Conservation (phyloP, 2,113 vertebrate genomes). For the Pundamilia nyererei region DNA sequence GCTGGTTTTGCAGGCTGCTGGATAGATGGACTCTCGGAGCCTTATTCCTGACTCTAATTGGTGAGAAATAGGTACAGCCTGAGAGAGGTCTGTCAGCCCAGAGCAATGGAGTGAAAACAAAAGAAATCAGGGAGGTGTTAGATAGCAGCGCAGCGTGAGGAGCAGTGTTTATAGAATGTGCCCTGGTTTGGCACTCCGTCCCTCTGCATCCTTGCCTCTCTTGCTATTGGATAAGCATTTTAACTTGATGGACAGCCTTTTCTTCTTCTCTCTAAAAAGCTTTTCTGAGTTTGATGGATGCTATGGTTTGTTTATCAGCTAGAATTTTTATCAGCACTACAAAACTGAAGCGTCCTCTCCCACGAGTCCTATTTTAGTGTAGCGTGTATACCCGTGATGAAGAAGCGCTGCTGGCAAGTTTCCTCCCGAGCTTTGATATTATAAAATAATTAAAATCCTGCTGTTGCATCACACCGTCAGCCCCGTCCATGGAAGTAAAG, state of each 20-base stretch:
- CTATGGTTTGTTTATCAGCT: background rate
- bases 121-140: conserved; percentile 40
- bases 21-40: conserved; percentile 16
- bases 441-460: background rate
- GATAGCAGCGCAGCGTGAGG: conserved; percentile 22
- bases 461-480: background rate
- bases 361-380: background rate
- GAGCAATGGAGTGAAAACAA: conserved; percentile 58
- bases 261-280: background rate
- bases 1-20: background rate
- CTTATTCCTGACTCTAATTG: conserved; percentile 54
- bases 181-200: conserved; percentile 1
- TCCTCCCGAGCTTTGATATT: background rate
- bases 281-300: background rate
- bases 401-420: background rate
- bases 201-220: background rate
- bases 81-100: conserved; percentile 52
- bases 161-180: conserved; percentile 31
- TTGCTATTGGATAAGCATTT: background rate
- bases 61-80: conserved; percentile 42
- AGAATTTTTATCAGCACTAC: background rate
- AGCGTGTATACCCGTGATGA: background rate
- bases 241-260: background rate
- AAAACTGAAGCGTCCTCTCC: background rate
- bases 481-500: background rate